Evolutionary conservation across 2,113 vertebrate species (phyloP), one percentile per base, ranked within the genome.

Genomic region (Sebastes schlegelii): DNA sequence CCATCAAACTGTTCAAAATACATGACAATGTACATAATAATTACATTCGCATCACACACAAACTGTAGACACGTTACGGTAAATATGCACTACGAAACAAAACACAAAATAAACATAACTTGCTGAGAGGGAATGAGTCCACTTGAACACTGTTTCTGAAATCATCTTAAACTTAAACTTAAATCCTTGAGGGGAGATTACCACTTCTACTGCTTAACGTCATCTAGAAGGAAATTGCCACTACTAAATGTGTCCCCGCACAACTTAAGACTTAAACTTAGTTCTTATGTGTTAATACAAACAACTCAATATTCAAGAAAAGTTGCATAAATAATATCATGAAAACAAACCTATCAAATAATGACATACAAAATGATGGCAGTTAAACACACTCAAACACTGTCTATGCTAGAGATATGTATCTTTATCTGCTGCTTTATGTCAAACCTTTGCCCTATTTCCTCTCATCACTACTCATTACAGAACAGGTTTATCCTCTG

Each of bases 391-490:
- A 46, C 40, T 26, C 6, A 72, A 40, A 48, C n/a, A 23, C 10
- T 14, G 17, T 62, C 4, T 34, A 4, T 34, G 19, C 58, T n/a
- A 34, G n/a, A 66, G 51, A 80, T 58, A 10, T 8, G 0, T 16
- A 16, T 83, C 71, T 76, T 84, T 71, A 70, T 79, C 49, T 11
- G 0, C 11, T 49, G 64, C 43, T 65, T 71, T 54, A 57, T 57
- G 46, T 84, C 63, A 71, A 77, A 43, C 54, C 23, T 45, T 74
- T 67, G 63, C 49, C 26, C 49, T 79, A 8, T 61, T 69, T 68
- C 19, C 71, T 55, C 16, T 49, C 4, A 13, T 77, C 68, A 73
- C 21, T 49, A 61, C 72, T 87, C 7, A 84, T 83, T 85, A 80
- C 58, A 79, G 62, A 78, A 51, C 65, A 75, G 42, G n/a, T 77